Evolutionary conservation across 2,888 invertebrate species (phyloP), one percentile per base, ranked within the genome.

Genomic region (Tinea trinotella): DNA sequence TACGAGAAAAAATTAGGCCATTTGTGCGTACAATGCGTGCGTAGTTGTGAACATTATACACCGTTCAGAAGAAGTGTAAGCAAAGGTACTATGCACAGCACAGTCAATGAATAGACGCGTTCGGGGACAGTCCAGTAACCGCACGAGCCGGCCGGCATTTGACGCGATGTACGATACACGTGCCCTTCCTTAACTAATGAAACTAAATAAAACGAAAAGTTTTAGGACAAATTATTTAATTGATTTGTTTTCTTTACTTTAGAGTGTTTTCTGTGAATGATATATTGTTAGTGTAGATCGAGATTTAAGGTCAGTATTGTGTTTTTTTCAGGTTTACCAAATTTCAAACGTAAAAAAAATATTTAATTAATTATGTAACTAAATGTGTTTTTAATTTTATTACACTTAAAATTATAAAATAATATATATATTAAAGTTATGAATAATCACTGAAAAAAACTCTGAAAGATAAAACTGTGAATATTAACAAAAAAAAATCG

Each of bases 101-200:
- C 50, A 50, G 50, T 50, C 50, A 24, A 24, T 50, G 50, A 24
- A 50, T 50, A 24, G 24, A n/a, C 50, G 50, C 22, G 24, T 24
- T 50, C 24, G 50, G 13, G 13, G 22, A 50, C 24, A 50, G 24
- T 24, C 50, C 24, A 4, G 50, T n/a, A 17, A 19, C 9, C 46
- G 15, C 17, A 17, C 46, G 17, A 44, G 40, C 40, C 15, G 40
- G 12, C 40, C 13, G 30, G 30, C 30, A 7, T 15, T 40, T 19
- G 18, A 19, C 19, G 19, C 46, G 46, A 46, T 46, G 46, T 46
- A 10, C 10, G 19, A 17, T 12, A 40, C 40, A 40, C 40, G 40
- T 40, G 40, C 40, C 40, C 15, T 40, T 30, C 7, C 7, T 30
- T 13, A 30, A 40, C 40, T 40, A 40, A 40, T n/a, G 13, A 30